These are phyloP conservation scores for Tetragonula carbonaria DNA, from an alignment of 2,888 invertebrate species.

Conservation along the genomic window DNA sequence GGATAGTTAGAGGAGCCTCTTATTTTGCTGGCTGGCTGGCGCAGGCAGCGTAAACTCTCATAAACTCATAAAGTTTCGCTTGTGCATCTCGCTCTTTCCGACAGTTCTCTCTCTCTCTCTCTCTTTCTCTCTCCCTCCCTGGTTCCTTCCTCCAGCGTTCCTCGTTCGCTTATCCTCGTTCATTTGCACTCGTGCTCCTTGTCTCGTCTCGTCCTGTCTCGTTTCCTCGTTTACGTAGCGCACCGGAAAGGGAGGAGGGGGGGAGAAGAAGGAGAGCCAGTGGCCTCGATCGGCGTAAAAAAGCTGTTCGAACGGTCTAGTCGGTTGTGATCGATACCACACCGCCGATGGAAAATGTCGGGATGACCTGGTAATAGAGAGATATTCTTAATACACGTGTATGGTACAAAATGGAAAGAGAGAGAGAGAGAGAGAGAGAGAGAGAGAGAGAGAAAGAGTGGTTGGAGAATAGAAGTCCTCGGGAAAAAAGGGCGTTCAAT, in stretches of 20 bases:
- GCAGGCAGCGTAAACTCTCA: conserved; percentile 61
- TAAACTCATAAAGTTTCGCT: conserved; percentile 76
- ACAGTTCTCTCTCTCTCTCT: neutral
- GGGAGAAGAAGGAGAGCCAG: neutral
- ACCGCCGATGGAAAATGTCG: no score
- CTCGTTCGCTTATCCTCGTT: neutral
- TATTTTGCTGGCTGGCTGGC: conserved; percentile 67
- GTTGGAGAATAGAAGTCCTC: neutral
- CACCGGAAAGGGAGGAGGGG: no score
- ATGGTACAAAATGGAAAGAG: no score
- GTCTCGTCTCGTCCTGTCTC: neutral
- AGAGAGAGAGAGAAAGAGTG: neutral
- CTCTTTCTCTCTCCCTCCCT: neutral
- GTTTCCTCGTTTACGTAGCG: conserved; percentile 15
- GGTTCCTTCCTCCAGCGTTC: neutral
- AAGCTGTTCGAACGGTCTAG: neutral
- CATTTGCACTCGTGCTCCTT: neutral
- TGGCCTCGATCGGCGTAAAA: neutral
- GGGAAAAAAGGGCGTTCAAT: conserved; percentile 24
- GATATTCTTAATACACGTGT: neutral
- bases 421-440: no score
- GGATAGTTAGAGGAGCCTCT: conserved; percentile 75
- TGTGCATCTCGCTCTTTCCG: conserved; percentile 28
- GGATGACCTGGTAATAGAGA: no score
- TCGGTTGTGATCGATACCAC: no score